Evolutionary conservation across 2,888 invertebrate species (phyloP).

Genomic region (Apodemia duryi): DNA sequence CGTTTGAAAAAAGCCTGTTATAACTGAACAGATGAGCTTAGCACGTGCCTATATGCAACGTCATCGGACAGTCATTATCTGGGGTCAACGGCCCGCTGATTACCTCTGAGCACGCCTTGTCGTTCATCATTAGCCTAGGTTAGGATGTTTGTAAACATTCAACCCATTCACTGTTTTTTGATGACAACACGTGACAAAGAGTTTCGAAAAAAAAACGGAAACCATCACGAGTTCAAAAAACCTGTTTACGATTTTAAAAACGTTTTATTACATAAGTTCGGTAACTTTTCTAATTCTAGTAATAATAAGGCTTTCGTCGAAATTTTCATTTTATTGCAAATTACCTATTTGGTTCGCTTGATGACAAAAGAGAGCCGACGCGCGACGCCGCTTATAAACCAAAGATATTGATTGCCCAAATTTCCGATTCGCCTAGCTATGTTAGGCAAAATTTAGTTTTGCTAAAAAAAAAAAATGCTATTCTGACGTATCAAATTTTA

Average conservation of each 20-base stretch:
- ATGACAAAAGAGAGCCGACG: no score
- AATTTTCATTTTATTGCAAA: background rate
- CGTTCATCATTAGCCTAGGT: conserved; percentile 79
- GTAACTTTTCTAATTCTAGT: background rate
- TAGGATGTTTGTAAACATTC: conserved; percentile 77
- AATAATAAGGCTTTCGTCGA: background rate
- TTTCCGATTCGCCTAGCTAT: no score
- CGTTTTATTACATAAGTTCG: background rate
- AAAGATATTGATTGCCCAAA: no score
- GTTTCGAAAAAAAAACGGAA: conserved; percentile 3
- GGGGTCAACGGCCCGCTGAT: conserved; percentile 74
- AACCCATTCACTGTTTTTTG: conserved; percentile 29
- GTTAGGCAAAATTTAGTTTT: no score
- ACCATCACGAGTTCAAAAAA: background rate
- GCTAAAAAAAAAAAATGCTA: no score
- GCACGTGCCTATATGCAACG: conserved; percentile 71
- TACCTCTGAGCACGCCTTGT: conserved; percentile 72
- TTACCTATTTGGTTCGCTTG: no score
- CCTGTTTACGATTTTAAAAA: background rate
- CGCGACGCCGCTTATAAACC: no score
- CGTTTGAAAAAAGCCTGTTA: conserved; percentile 29
- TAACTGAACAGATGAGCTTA: conserved; percentile 40
- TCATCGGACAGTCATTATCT: conserved; percentile 76
- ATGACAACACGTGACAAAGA: conserved; percentile 10
- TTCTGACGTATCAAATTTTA: no score